Base-by-base conservation (phyloP, 2,888 invertebrate genomes). In the Hydraecia micacea region DNA sequence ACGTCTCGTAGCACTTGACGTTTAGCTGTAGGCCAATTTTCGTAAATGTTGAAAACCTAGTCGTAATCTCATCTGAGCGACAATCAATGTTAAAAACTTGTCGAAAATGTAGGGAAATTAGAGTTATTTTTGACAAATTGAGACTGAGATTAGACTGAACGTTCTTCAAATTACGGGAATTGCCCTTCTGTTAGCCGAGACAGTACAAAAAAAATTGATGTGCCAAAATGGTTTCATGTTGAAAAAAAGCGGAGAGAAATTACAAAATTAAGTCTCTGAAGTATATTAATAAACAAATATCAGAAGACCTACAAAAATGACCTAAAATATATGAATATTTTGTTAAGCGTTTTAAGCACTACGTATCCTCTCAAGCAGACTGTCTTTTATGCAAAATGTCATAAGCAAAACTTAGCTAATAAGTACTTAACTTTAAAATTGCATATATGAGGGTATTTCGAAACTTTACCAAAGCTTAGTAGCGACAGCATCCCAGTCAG, bases 401-500 rank as follows among this genome's bases (percentile, higher is more conserved):
- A 75, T 36, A 75, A 52, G 8, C 65, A 52, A 77, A 77, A 84
- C 49, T 66, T 78, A 28, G 49, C 55, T n/a, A 25, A 2, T 28
- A 52, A 63, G 39, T 32, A 49, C 63, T 55, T 5, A 46, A 62
- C 62, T 68, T 74, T 55, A 60, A 74, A 87, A 79, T 58, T 74
- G 68, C 80, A 66, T 52, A 67, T 3, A 58, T 21, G 65, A 68
- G 69, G 8, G 49, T 71, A 84, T 84, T 83, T 74, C 11, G n/a
- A 55, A 73, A 79, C 69, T 84, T 60, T 62, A 79, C n/a, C 32
- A n/a, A 49, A 80, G 80, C 67, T 75, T 75, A 70, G 65, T 68
- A 84, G 55, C 70, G 72, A 70, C 72, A 66, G 32, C 42, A 42
- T 65, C 25, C 69, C 69, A 86, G 75, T 84, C 87, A 84, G 76